Conservation (phyloP, 1,140 invertebrate genomes). For the Stegodyphus mimosarum region DNA sequence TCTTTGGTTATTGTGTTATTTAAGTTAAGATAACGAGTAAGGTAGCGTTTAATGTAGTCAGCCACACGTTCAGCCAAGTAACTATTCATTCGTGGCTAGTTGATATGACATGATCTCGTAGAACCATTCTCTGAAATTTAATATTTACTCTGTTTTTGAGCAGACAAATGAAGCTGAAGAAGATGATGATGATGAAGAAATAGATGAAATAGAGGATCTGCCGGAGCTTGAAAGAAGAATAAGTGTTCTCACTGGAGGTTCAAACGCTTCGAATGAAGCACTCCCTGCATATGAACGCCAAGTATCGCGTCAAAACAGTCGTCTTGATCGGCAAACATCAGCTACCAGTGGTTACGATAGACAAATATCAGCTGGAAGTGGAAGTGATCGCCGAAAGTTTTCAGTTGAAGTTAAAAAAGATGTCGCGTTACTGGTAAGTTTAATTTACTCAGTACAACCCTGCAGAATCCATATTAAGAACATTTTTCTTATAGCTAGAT, state of each 20-base stretch:
- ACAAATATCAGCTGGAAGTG: no score
- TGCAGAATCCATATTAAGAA: no score
- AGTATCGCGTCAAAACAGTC: neutral
- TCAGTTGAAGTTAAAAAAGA: neutral
- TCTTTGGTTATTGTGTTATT: no score
- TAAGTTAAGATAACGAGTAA: no score
- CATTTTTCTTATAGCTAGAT: no score
- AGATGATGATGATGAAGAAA: slow-evolving; percentile 16
- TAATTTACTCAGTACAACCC: no score
- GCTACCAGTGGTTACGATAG: neutral
- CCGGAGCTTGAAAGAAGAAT: slow-evolving; percentile 2
- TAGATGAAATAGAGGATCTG: slow-evolving; percentile 9
- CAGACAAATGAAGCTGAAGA: slow-evolving; percentile 54
- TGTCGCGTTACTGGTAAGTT: neutral
- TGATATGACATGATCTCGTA: no score
- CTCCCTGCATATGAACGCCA: neutral
- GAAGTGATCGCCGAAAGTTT: neutral
- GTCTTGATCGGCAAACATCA: neutral
- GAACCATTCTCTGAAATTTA: no score
- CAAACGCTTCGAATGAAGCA: neutral
- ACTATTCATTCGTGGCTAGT: no score
- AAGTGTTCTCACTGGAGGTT: slow-evolving; percentile 6
- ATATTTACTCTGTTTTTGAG: no score
- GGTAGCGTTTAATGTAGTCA: no score
- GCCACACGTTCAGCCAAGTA: no score